Conservation (phyloP, 1,140 invertebrate genomes). For the Panagrolaimus sp. region DNA sequence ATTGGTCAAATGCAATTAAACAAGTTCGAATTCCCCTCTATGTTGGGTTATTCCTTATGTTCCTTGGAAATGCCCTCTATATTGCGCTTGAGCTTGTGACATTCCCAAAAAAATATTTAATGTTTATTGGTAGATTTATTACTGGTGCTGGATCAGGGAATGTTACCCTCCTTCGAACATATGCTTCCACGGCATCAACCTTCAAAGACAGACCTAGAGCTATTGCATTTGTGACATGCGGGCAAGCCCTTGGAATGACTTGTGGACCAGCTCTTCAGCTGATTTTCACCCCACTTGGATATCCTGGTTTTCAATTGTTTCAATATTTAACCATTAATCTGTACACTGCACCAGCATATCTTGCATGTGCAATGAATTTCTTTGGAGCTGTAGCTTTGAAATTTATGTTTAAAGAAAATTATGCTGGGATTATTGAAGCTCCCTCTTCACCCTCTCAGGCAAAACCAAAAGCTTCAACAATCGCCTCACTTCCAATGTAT, state of each 20-base stretch:
- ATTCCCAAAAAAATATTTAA: slow-evolving; percentile 4
- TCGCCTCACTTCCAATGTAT: slow-evolving; percentile 21
- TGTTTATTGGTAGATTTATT: slow-evolving; percentile 15
- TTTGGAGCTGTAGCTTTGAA: slow-evolving; percentile 26
- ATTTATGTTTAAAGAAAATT: slow-evolving; percentile 28
- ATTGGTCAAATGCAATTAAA: slow-evolving; percentile 20
- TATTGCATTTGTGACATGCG: slow-evolving; percentile 42
- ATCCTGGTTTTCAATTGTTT: slow-evolving; percentile 20
- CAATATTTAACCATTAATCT: slow-evolving; percentile 15
- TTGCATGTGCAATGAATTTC: slow-evolving; percentile 32
- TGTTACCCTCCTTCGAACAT: slow-evolving; percentile 37
- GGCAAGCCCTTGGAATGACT: slow-evolving; percentile 36
- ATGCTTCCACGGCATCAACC: slow-evolving; percentile 43
- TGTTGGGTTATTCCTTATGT: slow-evolving; percentile 16
- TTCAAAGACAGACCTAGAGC: slow-evolving; percentile 32
- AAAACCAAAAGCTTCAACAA: not conserved
- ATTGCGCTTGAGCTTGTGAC: slow-evolving; percentile 37
- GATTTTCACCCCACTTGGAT: slow-evolving; percentile 24
- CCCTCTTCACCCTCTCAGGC: not conserved
- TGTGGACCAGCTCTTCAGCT: slow-evolving; percentile 37
- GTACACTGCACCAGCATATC: slow-evolving; percentile 34
- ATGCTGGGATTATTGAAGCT: slow-evolving; percentile 22
- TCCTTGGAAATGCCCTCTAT: slow-evolving; percentile 20
- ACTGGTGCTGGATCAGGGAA: slow-evolving; percentile 24
- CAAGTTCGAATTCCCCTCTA: slow-evolving; percentile 9